phyloP scores from a whole-genome alignment of 2,113 vertebrate species.

The Ageneiosus marmoratus region DNA sequence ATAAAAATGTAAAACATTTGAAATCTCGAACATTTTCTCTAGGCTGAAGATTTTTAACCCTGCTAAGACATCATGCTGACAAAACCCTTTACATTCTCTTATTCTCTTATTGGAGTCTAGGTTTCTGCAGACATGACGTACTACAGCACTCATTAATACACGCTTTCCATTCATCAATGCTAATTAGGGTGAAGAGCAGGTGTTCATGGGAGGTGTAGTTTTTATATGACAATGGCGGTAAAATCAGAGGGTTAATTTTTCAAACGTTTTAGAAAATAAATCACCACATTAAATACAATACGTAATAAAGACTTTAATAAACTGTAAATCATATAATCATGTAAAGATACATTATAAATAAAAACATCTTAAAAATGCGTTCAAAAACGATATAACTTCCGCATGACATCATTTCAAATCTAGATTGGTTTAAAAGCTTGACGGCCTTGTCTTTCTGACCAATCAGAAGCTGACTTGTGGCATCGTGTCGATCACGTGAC shows the following conservation, averaged over 20 bases:
- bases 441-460: slow-evolving; percentile 27
- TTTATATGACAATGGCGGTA: not conserved
- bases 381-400: slow-evolving; percentile 1
- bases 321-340: not conserved
- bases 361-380: not conserved
- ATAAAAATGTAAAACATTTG: not conserved
- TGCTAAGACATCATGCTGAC: not conserved
- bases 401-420: not conserved
- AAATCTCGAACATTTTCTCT: not conserved
- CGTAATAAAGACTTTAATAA: not conserved
- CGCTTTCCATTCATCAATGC: not conserved
- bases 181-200: not conserved
- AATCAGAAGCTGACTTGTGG: slow-evolving; percentile 52
- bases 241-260: not conserved
- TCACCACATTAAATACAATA: not conserved
- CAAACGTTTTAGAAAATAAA: not conserved
- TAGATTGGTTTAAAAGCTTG: not conserved
- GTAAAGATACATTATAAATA: not conserved
- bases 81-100: not conserved
- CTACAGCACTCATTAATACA: not conserved
- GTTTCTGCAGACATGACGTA: not conserved
- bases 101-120: not conserved
- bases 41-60: not conserved
- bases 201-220: not conserved
- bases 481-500: not conserved